Evolutionary conservation across 1,140 invertebrate genomes (phyloP).

Genomic region (Pygmarrhopalites habei): DNA sequence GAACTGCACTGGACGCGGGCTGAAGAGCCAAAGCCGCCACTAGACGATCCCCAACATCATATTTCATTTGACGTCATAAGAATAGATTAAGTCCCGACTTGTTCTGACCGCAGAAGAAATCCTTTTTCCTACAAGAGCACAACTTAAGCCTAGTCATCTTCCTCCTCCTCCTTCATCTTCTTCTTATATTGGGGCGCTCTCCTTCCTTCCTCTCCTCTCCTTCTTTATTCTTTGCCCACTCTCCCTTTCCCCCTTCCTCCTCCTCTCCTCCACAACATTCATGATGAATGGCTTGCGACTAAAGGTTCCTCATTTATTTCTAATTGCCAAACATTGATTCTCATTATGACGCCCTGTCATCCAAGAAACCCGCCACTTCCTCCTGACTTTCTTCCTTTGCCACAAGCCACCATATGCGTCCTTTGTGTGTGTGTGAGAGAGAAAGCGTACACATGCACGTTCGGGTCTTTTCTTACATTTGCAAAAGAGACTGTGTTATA

Average conservation of each 20-base stretch:
- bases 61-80: slow-evolving; percentile 21
- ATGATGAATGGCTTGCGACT: slow-evolving; percentile 7
- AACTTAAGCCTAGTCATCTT: neutral
- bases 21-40: slow-evolving; percentile 13
- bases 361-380: slow-evolving; percentile 15
- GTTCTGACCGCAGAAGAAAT: slow-evolving; percentile 16
- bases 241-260: neutral
- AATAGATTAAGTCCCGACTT: slow-evolving; percentile 24
- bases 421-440: too few relatives aligned
- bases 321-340: slow-evolving; percentile 16
- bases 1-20: too few relatives aligned
- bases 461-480: too few relatives aligned
- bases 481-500: too few relatives aligned
- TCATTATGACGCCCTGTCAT: slow-evolving; percentile 11
- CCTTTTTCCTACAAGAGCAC: neutral
- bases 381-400: neutral
- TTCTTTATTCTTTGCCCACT: neutral
- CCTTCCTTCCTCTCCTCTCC: slow-evolving; percentile 1
- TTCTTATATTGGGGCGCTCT: neutral
- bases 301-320: slow-evolving; percentile 16
- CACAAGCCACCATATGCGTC: slow-evolving; percentile 1
- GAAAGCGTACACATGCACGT: too few relatives aligned
- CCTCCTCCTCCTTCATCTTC: neutral
- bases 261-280: slow-evolving; percentile 3
- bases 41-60: slow-evolving; percentile 13